Conservation (phyloP, 2,113 vertebrate species). For the Fregata magnificens region DNA sequence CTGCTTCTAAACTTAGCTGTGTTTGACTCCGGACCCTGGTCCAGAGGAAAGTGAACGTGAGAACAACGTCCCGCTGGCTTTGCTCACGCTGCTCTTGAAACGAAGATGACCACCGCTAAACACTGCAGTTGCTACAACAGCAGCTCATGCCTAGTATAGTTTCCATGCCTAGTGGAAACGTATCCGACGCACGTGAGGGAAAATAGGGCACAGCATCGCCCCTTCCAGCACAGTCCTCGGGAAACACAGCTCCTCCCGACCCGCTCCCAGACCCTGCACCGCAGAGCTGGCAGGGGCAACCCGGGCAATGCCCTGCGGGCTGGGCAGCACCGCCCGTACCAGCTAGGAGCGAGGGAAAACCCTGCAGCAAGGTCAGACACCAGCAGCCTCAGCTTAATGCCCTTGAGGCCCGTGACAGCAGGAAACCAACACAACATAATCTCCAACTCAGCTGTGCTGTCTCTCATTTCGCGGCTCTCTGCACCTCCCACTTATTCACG, state of each 20-base stretch:
- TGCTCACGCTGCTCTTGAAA: background rate
- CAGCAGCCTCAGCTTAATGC: background rate
- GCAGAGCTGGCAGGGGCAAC: background rate
- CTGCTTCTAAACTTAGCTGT: background rate
- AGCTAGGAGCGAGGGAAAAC: background rate
- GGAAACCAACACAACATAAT: background rate
- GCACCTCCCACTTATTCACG: background rate
- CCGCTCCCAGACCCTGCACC: background rate
- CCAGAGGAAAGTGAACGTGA: background rate
- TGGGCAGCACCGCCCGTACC: background rate
- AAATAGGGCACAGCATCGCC: background rate
- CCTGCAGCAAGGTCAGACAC: background rate
- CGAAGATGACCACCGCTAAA: background rate
- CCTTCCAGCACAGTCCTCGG: background rate
- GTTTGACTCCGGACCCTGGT: background rate
- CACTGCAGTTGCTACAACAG: conserved; percentile 46
- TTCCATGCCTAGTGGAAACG: background rate
- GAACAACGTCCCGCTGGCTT: conserved; percentile 22
- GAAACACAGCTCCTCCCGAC: background rate
- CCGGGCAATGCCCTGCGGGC: background rate
- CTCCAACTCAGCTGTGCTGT: background rate
- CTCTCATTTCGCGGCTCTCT: background rate
- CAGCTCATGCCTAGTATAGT: conserved; percentile 27
- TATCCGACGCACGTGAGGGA: background rate
- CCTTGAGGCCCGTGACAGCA: background rate